Conservation (phyloP, 2,797 vertebrate genomes). For the Taenioides sp. region DNA sequence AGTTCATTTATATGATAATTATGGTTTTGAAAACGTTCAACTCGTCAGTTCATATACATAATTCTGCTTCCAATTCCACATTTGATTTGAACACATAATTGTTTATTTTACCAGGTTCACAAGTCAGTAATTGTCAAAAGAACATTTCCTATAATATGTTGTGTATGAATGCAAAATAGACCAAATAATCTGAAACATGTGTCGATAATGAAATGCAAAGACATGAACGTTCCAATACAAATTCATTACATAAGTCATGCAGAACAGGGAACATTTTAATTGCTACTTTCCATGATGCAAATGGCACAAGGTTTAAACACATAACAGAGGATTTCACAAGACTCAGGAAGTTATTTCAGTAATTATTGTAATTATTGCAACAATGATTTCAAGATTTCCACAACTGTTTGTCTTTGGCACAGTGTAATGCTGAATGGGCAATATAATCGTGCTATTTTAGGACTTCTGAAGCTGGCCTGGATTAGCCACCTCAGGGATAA, state of each 20-base stretch:
- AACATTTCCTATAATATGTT: background rate
- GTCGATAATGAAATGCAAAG: background rate
- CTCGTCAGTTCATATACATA: background rate
- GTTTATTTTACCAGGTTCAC: background rate
- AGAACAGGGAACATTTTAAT: constrained; percentile 7
- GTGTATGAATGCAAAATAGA: background rate
- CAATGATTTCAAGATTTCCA: constrained; percentile 13
- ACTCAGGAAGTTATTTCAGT: constrained; percentile 12
- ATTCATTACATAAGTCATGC: constrained; percentile 3
- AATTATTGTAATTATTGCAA: constrained; percentile 13
- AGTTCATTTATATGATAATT: too few relatives aligned
- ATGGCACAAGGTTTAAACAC: constrained; percentile 5
- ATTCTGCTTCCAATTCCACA: background rate
- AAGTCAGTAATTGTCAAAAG: background rate
- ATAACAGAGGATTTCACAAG: constrained; percentile 9
- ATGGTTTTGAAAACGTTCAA: background rate
- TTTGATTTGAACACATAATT: background rate
- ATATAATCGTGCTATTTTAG: constrained; percentile 11
- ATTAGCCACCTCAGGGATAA: constrained; percentile 15
- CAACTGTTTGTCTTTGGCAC: constrained; percentile 13
- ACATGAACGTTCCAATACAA: constrained; percentile 2
- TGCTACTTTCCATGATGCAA: constrained; percentile 13
- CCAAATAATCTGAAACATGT: constrained; percentile 8
- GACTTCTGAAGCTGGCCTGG: constrained; percentile 12
- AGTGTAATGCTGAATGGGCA: constrained; percentile 11